Conservation (phyloP, 2,797 vertebrate species). For the Prionace glauca region DNA sequence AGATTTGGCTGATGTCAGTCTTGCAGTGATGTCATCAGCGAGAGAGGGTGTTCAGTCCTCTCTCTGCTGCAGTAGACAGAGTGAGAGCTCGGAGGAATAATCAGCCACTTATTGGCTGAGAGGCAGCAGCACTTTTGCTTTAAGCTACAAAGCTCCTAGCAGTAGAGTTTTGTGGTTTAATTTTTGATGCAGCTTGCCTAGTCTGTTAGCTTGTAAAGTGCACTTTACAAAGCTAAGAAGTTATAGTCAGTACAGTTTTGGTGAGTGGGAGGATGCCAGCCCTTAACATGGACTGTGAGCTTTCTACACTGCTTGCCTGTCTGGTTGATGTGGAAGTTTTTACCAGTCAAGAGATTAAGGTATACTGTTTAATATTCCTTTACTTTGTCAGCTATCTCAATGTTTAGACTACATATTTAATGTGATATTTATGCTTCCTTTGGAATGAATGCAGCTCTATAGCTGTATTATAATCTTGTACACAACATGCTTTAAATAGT, state of each 20-base stretch:
- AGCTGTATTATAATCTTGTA: not conserved
- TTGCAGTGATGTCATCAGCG: conserved; percentile 70
- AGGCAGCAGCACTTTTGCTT: conserved; percentile 43
- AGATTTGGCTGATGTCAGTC: conserved; percentile 61
- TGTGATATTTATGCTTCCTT: conserved; percentile 1
- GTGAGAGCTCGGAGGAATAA: conserved; percentile 41
- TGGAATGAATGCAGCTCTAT: not conserved
- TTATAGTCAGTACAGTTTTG: not conserved
- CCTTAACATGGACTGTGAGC: conserved; percentile 69
- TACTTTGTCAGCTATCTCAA: conserved; percentile 19
- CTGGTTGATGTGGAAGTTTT: conserved; percentile 71
- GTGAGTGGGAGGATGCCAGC: conserved; percentile 63
- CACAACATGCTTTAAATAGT: not conserved
- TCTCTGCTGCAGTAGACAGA: conserved; percentile 49
- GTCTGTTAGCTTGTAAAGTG: conserved; percentile 19
- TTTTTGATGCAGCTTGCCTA: not conserved
- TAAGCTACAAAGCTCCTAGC: not conserved
- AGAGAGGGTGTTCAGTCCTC: conserved; percentile 50
- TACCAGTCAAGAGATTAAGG: conserved; percentile 68
- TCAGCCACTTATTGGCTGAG: conserved; percentile 28
- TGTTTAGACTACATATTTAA: conserved; percentile 6
- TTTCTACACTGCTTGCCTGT: conserved; percentile 71
- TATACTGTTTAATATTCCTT: conserved; percentile 49
- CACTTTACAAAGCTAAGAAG: not conserved
- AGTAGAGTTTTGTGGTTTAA: not conserved